Evolutionary conservation across 2,797 vertebrate species (phyloP).

Genomic region (Meriones psammophilus): DNA sequence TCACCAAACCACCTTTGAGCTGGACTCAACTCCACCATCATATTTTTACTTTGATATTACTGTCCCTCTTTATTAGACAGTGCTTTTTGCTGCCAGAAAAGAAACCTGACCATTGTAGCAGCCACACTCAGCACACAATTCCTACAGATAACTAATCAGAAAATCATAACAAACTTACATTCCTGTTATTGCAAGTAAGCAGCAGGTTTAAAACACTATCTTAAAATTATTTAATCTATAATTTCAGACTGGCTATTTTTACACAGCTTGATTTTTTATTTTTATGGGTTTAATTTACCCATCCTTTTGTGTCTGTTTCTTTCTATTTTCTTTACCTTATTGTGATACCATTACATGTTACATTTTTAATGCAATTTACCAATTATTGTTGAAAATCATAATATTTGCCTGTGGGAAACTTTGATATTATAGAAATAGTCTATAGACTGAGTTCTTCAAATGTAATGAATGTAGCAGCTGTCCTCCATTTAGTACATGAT

Average conservation of each 20-base stretch:
- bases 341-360: not conserved
- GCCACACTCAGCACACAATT: not conserved
- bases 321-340: not conserved
- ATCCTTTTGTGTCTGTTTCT: not conserved
- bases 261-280: not conserved
- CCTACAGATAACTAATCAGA: not conserved
- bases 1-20: conserved; percentile 1
- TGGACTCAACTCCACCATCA: conserved; percentile 1
- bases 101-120: not conserved
- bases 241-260: not conserved
- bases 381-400: conserved; percentile 15
- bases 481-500: not conserved
- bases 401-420: not conserved
- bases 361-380: not conserved
- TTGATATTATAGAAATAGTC: conserved; percentile 7
- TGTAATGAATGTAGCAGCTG: not conserved
- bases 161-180: not conserved
- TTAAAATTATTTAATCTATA: not conserved
- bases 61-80: conserved; percentile 25
- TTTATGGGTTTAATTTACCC: not conserved
- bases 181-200: not conserved
- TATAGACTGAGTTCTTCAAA: not conserved
- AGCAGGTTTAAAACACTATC: conserved; percentile 33
- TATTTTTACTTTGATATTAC: conserved; percentile 3
- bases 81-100: not conserved